Conservation (phyloP, 2,113 vertebrate species). For the Paradisaea rubra region DNA sequence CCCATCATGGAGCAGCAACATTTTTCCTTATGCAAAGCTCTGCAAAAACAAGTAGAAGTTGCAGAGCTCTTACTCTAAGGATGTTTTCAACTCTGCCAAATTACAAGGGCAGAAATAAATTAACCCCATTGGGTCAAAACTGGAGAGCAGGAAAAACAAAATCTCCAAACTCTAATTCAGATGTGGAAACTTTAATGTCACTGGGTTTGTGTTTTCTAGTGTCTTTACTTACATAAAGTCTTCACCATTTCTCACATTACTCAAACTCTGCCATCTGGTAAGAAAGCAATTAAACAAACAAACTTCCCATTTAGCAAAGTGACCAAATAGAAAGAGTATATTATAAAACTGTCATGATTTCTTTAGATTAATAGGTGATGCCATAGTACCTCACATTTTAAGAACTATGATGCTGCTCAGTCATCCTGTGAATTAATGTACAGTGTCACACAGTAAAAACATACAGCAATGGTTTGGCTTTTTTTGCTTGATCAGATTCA, state of each 20-base stretch:
- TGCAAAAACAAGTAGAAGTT: background rate
- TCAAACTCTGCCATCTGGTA: background rate
- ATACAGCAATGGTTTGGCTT: background rate
- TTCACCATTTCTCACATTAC: background rate
- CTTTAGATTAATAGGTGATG: background rate
- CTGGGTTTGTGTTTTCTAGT: background rate
- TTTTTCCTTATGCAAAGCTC: background rate
- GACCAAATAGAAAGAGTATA: background rate
- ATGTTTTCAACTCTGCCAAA: background rate
- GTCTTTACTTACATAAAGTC: background rate
- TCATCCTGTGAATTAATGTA: background rate
- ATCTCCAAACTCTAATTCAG: background rate
- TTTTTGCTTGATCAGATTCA: background rate
- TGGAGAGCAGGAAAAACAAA: background rate
- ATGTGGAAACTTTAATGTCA: background rate
- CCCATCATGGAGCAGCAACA: background rate
- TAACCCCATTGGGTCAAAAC: background rate
- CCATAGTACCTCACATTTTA: background rate
- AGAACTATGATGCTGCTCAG: background rate
- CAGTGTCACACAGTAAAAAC: background rate
- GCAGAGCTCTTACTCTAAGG: background rate
- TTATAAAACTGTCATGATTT: background rate
- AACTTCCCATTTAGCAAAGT: background rate
- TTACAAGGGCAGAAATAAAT: background rate
- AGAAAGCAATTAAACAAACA: background rate